phyloP scores from a whole-genome alignment of 2,113 vertebrate species.

The Apeltes quadracus region DNA sequence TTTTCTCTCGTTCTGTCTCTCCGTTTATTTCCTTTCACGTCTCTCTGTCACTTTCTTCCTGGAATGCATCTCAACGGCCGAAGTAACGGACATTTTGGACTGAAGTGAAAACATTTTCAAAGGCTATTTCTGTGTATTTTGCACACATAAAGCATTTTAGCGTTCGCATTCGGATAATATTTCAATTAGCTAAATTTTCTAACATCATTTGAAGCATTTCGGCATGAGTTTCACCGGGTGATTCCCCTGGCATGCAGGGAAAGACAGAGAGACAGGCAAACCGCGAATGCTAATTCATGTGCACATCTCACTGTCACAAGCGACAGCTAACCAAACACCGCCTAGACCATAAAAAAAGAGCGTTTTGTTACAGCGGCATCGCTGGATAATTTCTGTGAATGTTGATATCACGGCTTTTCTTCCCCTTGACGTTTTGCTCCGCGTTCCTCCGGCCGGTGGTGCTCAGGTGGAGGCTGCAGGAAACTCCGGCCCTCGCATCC shows the following conservation, averaged over 20 bases:
- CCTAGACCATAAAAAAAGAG: constrained; percentile 55
- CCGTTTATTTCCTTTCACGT: constrained; percentile 66
- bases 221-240: constrained; percentile 62
- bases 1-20: constrained; percentile 68
- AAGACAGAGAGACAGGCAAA: constrained; percentile 65
- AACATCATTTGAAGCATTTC: constrained; percentile 56
- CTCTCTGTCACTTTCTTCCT: constrained; percentile 53
- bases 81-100: constrained; percentile 32
- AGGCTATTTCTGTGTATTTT: constrained; percentile 5
- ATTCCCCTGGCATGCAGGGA: constrained; percentile 65
- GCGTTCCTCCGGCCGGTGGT: constrained; percentile 68
- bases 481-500: constrained; percentile 65
- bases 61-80: constrained; percentile 52
- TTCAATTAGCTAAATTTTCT: constrained; percentile 33
- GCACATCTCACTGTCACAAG: constrained; percentile 59
- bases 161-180: constrained; percentile 38
- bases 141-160: background rate
- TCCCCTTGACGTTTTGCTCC: constrained; percentile 69
- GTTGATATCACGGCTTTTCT: constrained; percentile 39
- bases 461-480: constrained; percentile 72
- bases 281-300: constrained; percentile 73
- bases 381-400: constrained; percentile 57
- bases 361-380: constrained; percentile 62
- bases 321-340: constrained; percentile 47
- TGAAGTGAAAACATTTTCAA: constrained; percentile 31